These are phyloP conservation scores for Epizoanthus ramosus DNA, from an alignment of 92 coral and sea anemone genomes.

Conservation along the genomic window DNA sequence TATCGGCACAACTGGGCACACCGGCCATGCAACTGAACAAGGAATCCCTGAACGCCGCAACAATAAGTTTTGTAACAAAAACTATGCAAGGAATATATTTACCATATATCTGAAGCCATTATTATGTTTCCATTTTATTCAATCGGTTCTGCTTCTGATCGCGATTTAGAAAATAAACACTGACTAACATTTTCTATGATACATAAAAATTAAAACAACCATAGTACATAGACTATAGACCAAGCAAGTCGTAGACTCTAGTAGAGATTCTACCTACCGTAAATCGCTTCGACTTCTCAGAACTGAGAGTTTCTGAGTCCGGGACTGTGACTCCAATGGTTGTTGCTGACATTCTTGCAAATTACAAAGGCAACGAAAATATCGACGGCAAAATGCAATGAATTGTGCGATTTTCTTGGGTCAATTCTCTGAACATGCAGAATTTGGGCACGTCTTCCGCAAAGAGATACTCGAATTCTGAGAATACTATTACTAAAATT, in stretches of 20 bases:
- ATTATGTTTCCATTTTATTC: conserved; percentile 7
- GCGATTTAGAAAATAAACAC: conserved; percentile 30
- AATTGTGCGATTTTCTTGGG: conserved; percentile 19
- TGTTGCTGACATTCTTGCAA: conserved; percentile 49
- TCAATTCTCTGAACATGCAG: conserved; percentile 14
- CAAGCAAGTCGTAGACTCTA: too few relatives aligned
- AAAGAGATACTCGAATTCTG: conserved; percentile 10
- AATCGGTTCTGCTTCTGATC: conserved; percentile 26
- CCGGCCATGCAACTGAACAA: background rate
- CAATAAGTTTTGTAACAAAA: conserved; percentile 7
- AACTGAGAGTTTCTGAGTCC: conserved; percentile 97
- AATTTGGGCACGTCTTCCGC: conserved; percentile 28
- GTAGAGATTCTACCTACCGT: conserved; percentile 90
- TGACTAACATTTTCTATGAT: background rate
- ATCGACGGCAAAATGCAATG: conserved; percentile 9
- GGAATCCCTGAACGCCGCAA: conserved; percentile 24
- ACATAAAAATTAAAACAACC: background rate
- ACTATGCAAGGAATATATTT: background rate
- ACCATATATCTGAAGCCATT: conserved; percentile 6
- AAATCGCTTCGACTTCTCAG: conserved; percentile 98
- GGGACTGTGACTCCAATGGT: conserved; percentile 94
- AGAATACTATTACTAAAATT: background rate
- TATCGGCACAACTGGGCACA: background rate
- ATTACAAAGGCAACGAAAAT: conserved; percentile 12
- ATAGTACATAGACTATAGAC: background rate